phyloP scores from a whole-genome alignment of 2,888 invertebrate genomes.

The Protodeltote pygarga region DNA sequence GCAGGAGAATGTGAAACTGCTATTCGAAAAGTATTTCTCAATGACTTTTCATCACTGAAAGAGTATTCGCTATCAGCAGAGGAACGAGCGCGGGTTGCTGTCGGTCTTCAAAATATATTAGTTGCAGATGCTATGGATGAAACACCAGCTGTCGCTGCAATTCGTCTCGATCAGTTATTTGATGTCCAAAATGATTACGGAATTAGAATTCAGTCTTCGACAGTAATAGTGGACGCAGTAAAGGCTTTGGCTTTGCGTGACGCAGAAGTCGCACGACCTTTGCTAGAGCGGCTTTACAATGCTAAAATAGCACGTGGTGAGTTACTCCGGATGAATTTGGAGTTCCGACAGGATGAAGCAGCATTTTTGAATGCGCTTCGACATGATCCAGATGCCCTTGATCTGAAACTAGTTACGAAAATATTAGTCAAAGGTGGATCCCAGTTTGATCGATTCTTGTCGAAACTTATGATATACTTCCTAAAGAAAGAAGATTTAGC shows the following conservation, averaged over 20 bases:
- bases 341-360: slow-evolving; percentile 54
- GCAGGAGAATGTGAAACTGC: slow-evolving; percentile 33
- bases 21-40: slow-evolving; percentile 54
- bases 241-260: slow-evolving; percentile 47
- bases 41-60: slow-evolving; percentile 57
- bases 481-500: slow-evolving; percentile 60
- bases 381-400: slow-evolving; percentile 58
- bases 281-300: slow-evolving; percentile 57
- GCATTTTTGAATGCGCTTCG: slow-evolving; percentile 68
- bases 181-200: slow-evolving; percentile 56
- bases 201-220: slow-evolving; percentile 45
- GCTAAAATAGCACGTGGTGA: slow-evolving; percentile 59
- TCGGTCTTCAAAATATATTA: slow-evolving; percentile 50
- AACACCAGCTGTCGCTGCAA: slow-evolving; percentile 21
- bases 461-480: slow-evolving; percentile 64
- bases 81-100: slow-evolving; percentile 53
- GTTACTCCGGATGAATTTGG: slow-evolving; percentile 59
- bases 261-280: slow-evolving; percentile 19
- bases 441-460: slow-evolving; percentile 55
- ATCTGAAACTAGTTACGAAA: slow-evolving; percentile 46
- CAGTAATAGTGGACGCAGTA: slow-evolving; percentile 49
- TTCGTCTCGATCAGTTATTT: slow-evolving; percentile 49
- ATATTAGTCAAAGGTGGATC: slow-evolving; percentile 34
- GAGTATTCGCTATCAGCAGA: slow-evolving; percentile 57
- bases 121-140: slow-evolving; percentile 36